These are phyloP conservation scores for Drosophila ercepeae DNA, from an alignment of 1,140 invertebrate species.

Conservation along the genomic window DNA sequence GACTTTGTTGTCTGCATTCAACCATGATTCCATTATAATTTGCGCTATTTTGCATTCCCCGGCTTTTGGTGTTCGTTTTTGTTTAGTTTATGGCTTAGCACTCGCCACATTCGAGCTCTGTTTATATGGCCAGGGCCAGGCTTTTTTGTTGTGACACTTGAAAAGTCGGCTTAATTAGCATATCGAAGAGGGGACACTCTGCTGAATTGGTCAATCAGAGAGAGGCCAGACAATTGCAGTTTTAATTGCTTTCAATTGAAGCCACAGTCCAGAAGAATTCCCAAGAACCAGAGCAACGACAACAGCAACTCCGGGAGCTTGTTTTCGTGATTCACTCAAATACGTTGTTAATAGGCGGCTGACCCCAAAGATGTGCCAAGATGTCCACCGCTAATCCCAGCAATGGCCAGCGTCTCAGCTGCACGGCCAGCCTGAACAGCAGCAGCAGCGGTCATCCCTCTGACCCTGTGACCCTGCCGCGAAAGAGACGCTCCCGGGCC, in stretches of 20 bases:
- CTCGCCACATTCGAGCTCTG: conserved; percentile 6
- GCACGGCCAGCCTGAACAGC: conserved; percentile 44
- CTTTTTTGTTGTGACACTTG: conserved; percentile 60
- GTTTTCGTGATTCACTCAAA: conserved; percentile 9
- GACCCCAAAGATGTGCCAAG: conserved; percentile 39
- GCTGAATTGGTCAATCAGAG: conserved; percentile 13
- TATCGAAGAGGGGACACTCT: conserved; percentile 10
- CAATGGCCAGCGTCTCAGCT: conserved; percentile 48
- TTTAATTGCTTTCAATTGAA: conserved; percentile 69
- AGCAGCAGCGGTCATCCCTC: conserved; percentile 31
- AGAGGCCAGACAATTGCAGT: conserved; percentile 22
- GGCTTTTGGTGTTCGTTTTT: conserved; percentile 25
- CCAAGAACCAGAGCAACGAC: conserved; percentile 29
- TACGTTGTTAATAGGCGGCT: conserved; percentile 11
- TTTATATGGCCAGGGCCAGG: conserved; percentile 11
- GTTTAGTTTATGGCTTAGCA: conserved; percentile 13
- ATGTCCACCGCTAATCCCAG: conserved; percentile 38
- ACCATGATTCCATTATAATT: conserved; percentile 75
- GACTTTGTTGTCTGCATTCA: conserved; percentile 55
- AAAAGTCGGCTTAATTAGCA: conserved; percentile 63
- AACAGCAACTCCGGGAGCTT: conserved; percentile 2
- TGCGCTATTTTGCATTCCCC: conserved; percentile 67
- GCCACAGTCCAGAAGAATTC: conserved; percentile 28
- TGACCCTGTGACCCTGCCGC: conserved; percentile 67
- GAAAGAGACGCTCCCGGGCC: conserved; percentile 77